Evolutionary conservation across 2,797 vertebrate species (phyloP), one percentile per base, ranked within the genome.

Genomic region (Sebastes taczanowskii): DNA sequence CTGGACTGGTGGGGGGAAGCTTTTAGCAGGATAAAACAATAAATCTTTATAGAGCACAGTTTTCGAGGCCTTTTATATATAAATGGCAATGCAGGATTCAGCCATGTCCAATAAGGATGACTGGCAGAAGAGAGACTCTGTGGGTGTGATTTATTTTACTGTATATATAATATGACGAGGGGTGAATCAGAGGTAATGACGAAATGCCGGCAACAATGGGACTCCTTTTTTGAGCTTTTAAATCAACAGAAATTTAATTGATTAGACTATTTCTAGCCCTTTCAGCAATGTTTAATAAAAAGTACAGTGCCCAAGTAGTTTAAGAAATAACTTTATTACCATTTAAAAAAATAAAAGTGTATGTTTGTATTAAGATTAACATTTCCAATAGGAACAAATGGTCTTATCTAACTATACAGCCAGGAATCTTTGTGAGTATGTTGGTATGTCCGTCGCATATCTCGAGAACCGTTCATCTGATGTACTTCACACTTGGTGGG

Each of bases 11-110:
- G 63, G 58, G 11, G 20, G 32, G 64, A 78, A 22, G 77, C 77
- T 80, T 77, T 80, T 62, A 78, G 32, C 3, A 1, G 82, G 71
- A 82, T 78, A 61, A 82, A 84, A 85, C 46, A 80, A 79, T 83
- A 75, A 76, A 72, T 87, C 80, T 67, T 23, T 22, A 46, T 1
- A 9, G 64, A 62, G 61, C 35, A 42, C 29, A 14, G 63, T 38
- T 76, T 79, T 72, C 1, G 59, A 6, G 6, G 23, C 6, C 32
- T 72, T 89, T 86, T 65, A 62, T 62, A 55, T 83, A 71, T 62
- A 66, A 80, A 78, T 74, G 59, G 18, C 1, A 55, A 63, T 18
- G 66, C 59, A 23, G 74, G 22, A 71, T 58, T 79, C 69, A 77
- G 69, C 20, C 66, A 20, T 22, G 52, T 65, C 49, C 67, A 77